A percentile compares a stretch with the other conserved stretches of the same genome.
These are phyloP conservation scores for Macropodus opercularis DNA, from an alignment of 2,797 vertebrate genomes.

Conservation along the genomic window DNA sequence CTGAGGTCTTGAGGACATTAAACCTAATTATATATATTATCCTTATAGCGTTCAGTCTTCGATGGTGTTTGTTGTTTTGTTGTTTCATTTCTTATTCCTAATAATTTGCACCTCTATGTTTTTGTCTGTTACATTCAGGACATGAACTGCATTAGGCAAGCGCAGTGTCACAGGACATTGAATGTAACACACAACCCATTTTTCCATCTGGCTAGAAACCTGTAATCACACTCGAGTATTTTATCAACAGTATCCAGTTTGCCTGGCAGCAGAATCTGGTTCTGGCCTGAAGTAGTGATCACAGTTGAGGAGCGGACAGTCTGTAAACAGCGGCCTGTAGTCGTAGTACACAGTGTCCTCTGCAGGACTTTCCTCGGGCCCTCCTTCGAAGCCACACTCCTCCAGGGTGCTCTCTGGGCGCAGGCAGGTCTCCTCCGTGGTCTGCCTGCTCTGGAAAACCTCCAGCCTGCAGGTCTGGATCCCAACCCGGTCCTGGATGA, in stretches of 20 bases:
- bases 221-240: neutral
- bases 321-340: slow-evolving; percentile 35
- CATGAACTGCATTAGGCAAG: too few relatives aligned
- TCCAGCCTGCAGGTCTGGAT: slow-evolving; percentile 42
- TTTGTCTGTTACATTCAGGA: too few relatives aligned
- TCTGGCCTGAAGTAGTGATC: slow-evolving; percentile 46
- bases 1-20: too few relatives aligned
- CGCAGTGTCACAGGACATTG: too few relatives aligned
- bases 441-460: slow-evolving; percentile 32
- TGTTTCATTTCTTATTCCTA: too few relatives aligned
- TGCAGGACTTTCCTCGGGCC: slow-evolving; percentile 32
- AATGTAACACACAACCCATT: too few relatives aligned
- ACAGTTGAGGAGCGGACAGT: slow-evolving; percentile 57
- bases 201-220: too few relatives aligned
- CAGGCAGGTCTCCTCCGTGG: slow-evolving; percentile 32
- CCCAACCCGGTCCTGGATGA: slow-evolving; percentile 33
- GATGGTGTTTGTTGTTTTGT: too few relatives aligned
- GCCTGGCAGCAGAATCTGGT: neutral
- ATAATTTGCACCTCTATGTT: too few relatives aligned
- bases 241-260: neutral
- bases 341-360: slow-evolving; percentile 48
- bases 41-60: too few relatives aligned
- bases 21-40: too few relatives aligned
- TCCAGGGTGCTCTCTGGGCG: slow-evolving; percentile 26
- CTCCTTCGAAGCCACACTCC: slow-evolving; percentile 50